These are phyloP conservation scores for Eira barbara DNA, from an alignment of 2,113 vertebrate genomes.

Conservation along the genomic window DNA sequence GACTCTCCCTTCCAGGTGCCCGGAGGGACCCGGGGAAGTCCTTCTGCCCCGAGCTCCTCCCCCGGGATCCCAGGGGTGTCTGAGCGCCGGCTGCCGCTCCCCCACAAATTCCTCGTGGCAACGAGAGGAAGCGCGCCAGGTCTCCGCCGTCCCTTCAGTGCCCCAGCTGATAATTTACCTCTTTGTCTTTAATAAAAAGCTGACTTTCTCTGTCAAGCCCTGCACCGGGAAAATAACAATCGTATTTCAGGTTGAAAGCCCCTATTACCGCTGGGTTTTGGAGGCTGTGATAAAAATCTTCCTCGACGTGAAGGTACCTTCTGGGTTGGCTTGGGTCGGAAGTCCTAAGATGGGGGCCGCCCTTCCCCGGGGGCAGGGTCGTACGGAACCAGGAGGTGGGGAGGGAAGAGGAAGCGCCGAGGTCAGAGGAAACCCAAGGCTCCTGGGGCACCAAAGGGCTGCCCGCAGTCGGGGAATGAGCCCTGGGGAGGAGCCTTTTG, in stretches of 20 bases:
- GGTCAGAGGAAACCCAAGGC: constrained; percentile 64
- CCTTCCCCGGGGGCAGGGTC: constrained; percentile 42
- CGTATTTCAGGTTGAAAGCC: constrained; percentile 67
- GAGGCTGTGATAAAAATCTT: constrained; percentile 56
- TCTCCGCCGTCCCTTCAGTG: constrained; percentile 78
- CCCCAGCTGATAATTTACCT: constrained; percentile 80
- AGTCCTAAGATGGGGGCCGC: constrained; percentile 42
- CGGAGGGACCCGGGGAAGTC: constrained; percentile 49
- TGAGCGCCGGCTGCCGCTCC: constrained; percentile 80
- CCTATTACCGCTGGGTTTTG: constrained; percentile 41
- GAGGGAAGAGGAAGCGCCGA: constrained; percentile 21
- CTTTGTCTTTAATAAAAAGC: constrained; percentile 81
- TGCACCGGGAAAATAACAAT: constrained; percentile 63
- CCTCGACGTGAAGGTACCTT: constrained; percentile 70
- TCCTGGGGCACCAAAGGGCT: constrained; percentile 51
- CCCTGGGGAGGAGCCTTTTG: constrained; percentile 73
- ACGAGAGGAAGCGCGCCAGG: constrained; percentile 76
- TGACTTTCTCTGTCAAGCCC: constrained; percentile 72
- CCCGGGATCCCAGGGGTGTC: constrained; percentile 63
- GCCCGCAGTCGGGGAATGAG: constrained; percentile 64
- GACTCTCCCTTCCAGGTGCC: constrained; percentile 51
- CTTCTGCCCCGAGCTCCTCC: constrained; percentile 58
- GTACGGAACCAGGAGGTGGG: not conserved
- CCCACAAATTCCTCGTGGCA: constrained; percentile 82
- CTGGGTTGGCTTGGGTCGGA: constrained; percentile 42